A percentile compares a stretch with the other conserved stretches of the same genome.
Evolutionary conservation across 2,888 invertebrate species (phyloP).

Genomic region (Trichopria drosophilae): DNA sequence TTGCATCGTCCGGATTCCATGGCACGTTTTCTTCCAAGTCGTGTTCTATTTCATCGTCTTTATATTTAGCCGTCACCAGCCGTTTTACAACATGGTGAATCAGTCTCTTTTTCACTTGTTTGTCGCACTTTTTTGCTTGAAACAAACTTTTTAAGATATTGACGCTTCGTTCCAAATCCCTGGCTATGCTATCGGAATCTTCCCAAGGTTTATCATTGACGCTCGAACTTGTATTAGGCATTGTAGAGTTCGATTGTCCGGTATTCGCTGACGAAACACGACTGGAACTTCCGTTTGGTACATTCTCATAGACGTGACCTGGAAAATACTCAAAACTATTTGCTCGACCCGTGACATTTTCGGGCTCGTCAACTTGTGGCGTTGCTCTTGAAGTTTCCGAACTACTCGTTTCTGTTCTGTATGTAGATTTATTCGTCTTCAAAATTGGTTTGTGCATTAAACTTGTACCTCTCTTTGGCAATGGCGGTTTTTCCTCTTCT

Average conservation of each 20-base stretch:
- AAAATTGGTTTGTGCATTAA: slow-evolving; percentile 44
- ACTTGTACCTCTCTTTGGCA: slow-evolving; percentile 49
- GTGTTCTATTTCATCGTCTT: slow-evolving; percentile 61
- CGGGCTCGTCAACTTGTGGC: slow-evolving; percentile 43
- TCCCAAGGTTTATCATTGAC: slow-evolving; percentile 56
- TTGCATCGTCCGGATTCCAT: slow-evolving; percentile 56
- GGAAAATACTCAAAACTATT: slow-evolving; percentile 70
- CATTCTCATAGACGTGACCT: slow-evolving; percentile 64
- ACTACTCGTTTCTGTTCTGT: slow-evolving; percentile 43
- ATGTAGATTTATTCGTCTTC: slow-evolving; percentile 47
- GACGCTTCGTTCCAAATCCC: slow-evolving; percentile 68
- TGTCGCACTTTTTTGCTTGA: slow-evolving; percentile 65
- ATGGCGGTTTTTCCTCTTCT: slow-evolving; percentile 47
- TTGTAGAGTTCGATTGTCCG: slow-evolving; percentile 50
- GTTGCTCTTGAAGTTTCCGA: slow-evolving; percentile 43
- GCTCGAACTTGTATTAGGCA: slow-evolving; percentile 56
- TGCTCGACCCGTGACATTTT: slow-evolving; percentile 62
- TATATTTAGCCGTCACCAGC: slow-evolving; percentile 64
- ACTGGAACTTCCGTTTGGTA: slow-evolving; percentile 47
- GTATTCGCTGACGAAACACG: slow-evolving; percentile 52
- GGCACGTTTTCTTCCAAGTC: slow-evolving; percentile 56
- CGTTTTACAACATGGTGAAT: slow-evolving; percentile 69
- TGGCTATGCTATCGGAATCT: slow-evolving; percentile 59
- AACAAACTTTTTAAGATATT: slow-evolving; percentile 65
- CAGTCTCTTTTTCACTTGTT: slow-evolving; percentile 65